These are phyloP conservation scores for Meandrina meandrites DNA, from an alignment of 92 coral and sea anemone species.

Conservation along the genomic window DNA sequence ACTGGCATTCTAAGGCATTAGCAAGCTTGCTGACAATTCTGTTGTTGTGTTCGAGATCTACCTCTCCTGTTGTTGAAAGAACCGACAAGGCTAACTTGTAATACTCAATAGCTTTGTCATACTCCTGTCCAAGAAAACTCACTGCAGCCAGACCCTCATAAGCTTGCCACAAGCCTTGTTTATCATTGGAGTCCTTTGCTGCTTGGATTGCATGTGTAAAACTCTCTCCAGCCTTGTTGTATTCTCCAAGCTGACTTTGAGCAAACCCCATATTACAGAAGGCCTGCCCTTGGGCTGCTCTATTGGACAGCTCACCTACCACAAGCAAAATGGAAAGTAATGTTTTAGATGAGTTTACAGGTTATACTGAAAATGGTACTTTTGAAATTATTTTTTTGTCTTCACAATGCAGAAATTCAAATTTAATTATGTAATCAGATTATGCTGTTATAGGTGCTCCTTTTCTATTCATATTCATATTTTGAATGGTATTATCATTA, in stretches of 20 bases:
- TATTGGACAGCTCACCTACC: slow-evolving; percentile 77
- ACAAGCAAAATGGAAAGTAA: slow-evolving; percentile 1
- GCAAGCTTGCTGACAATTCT: slow-evolving; percentile 94
- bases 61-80: slow-evolving; percentile 67
- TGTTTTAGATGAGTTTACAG: not conserved
- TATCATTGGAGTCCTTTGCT: slow-evolving; percentile 78
- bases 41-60: slow-evolving; percentile 62
- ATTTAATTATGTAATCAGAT: no score
- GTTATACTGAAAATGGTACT: not conserved
- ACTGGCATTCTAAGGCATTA: slow-evolving; percentile 86
- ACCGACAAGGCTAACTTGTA: slow-evolving; percentile 83
- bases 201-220: slow-evolving; percentile 91
- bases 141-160: slow-evolving; percentile 95
- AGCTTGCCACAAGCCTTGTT: slow-evolving; percentile 91
- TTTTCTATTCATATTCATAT: no score
- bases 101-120: slow-evolving; percentile 78
- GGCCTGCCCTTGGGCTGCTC: slow-evolving; percentile 92
- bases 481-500: no score
- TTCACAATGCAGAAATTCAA: not conserved
- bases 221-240: slow-evolving; percentile 74
- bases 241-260: slow-evolving; percentile 85
- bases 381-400: not conserved
- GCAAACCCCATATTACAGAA: slow-evolving; percentile 99
- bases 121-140: slow-evolving; percentile 74
- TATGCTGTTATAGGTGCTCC: no score